These are phyloP conservation scores for Acanthochromis polyacanthus DNA, from an alignment of 2,113 vertebrate genomes.

Conservation along the genomic window DNA sequence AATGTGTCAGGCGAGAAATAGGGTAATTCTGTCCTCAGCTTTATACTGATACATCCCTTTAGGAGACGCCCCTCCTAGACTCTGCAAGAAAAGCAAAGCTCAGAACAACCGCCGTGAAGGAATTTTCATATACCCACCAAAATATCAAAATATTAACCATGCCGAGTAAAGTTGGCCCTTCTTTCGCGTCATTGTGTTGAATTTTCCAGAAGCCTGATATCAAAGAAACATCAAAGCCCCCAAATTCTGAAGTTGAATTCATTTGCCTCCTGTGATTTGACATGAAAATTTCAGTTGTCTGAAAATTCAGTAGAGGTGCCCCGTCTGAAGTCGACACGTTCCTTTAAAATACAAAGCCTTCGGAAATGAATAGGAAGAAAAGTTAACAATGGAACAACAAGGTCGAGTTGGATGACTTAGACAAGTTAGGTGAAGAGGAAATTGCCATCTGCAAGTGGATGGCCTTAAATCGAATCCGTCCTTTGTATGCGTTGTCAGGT, in stretches of 20 bases:
- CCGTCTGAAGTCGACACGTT: neutral
- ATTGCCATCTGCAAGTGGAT: constrained; percentile 15
- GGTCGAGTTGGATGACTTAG: constrained; percentile 3
- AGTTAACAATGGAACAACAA: neutral
- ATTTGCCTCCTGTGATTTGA: neutral
- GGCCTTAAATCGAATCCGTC: constrained; percentile 30
- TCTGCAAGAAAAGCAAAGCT: no score
- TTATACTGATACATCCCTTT: neutral
- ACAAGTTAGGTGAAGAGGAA: constrained; percentile 16
- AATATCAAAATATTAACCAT: neutral
- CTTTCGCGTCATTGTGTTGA: neutral
- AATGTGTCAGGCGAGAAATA: constrained; percentile 1
- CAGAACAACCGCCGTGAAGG: no score
- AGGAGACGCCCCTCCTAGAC: no score
- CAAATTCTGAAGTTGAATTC: neutral
- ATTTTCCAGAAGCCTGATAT: no score
- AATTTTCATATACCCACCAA: neutral
- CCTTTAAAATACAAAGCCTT: neutral
- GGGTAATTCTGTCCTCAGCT: no score
- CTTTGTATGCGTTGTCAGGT: constrained; percentile 20
- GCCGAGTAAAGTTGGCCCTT: neutral
- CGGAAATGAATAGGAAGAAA: neutral
- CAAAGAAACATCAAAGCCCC: neutral
- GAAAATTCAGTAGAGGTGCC: neutral
- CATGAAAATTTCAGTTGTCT: neutral